Evolutionary conservation across 2,888 invertebrate species (phyloP).

Genomic region (Seira ritae): DNA sequence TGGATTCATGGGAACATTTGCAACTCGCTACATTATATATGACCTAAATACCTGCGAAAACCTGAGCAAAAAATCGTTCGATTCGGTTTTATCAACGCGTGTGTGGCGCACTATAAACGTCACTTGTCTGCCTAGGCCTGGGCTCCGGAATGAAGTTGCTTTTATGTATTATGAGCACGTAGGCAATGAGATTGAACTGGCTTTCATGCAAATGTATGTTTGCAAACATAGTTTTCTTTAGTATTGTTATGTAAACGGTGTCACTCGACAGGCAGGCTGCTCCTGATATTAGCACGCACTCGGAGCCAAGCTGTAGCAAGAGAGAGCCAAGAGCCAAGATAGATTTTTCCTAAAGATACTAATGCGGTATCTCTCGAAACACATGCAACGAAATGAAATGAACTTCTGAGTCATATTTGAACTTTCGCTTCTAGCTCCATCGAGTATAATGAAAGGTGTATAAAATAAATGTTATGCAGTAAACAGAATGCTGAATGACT

Average conservation of each 20-base stretch:
- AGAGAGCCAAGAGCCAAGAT: background rate
- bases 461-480: background rate
- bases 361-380: slow-evolving; percentile 8
- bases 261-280: background rate
- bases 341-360: slow-evolving; percentile 6
- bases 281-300: slow-evolving; percentile 10
- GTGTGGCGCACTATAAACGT: background rate
- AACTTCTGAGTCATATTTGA: background rate
- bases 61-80: background rate
- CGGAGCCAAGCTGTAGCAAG: background rate
- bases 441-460: background rate
- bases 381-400: slow-evolving; percentile 7
- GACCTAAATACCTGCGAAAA: too few relatives aligned
- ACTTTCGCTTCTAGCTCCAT: background rate
- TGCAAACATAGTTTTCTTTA: background rate
- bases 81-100: background rate
- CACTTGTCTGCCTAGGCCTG: background rate
- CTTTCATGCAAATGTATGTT: slow-evolving; percentile 9
- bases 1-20: too few relatives aligned
- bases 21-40: too few relatives aligned
- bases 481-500: background rate
- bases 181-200: background rate
- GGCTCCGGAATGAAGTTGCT: background rate
- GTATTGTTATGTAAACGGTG: slow-evolving; percentile 15
- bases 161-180: slow-evolving; percentile 1